Conservation (phyloP, 1,140 invertebrate species). For the Ridgeia piscesae region DNA sequence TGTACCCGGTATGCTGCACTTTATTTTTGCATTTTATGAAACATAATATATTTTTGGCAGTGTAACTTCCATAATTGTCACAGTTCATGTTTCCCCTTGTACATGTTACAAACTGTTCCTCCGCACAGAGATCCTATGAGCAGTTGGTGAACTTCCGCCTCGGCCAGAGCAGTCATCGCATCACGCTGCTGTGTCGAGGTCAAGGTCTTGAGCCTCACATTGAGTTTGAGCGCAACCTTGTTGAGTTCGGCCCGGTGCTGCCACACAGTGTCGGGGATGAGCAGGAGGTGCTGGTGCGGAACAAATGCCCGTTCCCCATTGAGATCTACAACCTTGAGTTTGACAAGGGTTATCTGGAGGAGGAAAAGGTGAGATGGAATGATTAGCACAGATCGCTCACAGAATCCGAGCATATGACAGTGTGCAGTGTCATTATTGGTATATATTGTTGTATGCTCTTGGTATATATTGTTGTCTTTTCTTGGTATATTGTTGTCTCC, state of each 20-base stretch:
- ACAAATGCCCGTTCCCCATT: constrained; percentile 56
- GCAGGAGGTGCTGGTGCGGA: constrained; percentile 52
- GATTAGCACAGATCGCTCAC: neutral
- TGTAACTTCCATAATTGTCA: neutral
- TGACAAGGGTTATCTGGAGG: constrained; percentile 55
- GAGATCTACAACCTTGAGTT: constrained; percentile 59
- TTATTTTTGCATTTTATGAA: neutral
- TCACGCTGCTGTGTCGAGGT: constrained; percentile 52
- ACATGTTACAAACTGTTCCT: neutral
- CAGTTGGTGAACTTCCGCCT: constrained; percentile 53
- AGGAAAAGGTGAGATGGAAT: constrained; percentile 51
- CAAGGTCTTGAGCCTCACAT: constrained; percentile 53
- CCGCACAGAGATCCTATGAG: constrained; percentile 52
- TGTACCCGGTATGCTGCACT: neutral
- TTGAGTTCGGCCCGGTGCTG: constrained; percentile 57
- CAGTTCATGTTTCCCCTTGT: neutral
- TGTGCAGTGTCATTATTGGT: too few species aligned
- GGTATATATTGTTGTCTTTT: too few species aligned
- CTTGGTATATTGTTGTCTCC: too few species aligned
- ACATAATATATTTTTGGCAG: neutral
- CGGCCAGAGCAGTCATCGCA: constrained; percentile 54
- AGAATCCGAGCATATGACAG: too few species aligned
- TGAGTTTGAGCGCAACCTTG: constrained; percentile 39
- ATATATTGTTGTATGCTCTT: too few species aligned
- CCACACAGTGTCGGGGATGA: constrained; percentile 57